A percentile compares a stretch with the other conserved stretches of the same genome.
phyloP scores from a whole-genome alignment of 2,797 vertebrate species.

The Spizella passerina region DNA sequence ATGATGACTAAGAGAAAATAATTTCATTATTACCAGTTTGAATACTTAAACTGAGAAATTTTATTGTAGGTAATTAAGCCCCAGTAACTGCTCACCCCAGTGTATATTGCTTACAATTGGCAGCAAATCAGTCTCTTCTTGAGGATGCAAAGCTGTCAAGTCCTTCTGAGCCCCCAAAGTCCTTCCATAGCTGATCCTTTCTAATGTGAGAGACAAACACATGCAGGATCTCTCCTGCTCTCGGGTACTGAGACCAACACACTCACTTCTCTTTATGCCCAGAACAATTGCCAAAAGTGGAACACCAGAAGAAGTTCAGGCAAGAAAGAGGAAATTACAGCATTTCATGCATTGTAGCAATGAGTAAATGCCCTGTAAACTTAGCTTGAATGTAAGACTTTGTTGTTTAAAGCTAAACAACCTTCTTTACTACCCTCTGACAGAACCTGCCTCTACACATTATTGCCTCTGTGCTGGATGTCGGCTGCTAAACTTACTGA shows the following conservation, averaged over 20 bases:
- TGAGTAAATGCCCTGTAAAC: background rate
- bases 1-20: background rate
- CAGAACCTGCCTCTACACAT: background rate
- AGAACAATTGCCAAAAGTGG: background rate
- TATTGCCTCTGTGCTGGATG: background rate
- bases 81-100: background rate
- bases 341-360: background rate
- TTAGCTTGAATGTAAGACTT: background rate
- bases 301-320: background rate
- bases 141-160: background rate
- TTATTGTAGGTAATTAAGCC: background rate
- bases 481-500: background rate
- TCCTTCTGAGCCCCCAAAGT: background rate
- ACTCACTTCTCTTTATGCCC: background rate
- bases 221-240: background rate
- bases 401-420: background rate
- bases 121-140: background rate
- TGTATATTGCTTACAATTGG: background rate
- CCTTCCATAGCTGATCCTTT: background rate
- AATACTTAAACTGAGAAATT: background rate
- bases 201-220: background rate
- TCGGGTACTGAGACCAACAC: background rate
- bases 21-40: background rate
- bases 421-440: background rate
- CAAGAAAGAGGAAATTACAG: background rate